These are phyloP conservation scores for Acanthurus leucopareius DNA, from an alignment of 2,797 vertebrate species.

Conservation along the genomic window DNA sequence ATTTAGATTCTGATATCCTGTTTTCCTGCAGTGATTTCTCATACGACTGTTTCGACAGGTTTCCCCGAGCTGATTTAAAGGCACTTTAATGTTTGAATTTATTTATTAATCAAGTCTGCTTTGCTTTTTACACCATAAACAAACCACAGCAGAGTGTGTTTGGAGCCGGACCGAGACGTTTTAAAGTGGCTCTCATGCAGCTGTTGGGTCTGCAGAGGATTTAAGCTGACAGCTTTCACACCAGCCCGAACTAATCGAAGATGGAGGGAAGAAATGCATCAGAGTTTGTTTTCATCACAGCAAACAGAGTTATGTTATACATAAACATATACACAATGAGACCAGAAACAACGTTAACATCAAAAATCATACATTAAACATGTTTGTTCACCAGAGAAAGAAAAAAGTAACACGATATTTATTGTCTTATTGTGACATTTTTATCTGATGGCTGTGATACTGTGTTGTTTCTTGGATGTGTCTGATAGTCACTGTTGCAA, in stretches of 20 bases:
- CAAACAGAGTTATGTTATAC: no score
- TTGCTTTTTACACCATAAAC: not conserved
- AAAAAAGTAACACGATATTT: not conserved
- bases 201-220: not conserved
- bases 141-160: not conserved
- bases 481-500: slow-evolving; percentile 22
- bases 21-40: not conserved
- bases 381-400: no score
- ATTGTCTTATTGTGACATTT: not conserved
- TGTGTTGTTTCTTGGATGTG: not conserved
- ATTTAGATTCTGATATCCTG: not conserved
- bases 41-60: not conserved
- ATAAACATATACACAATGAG: no score
- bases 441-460: not conserved
- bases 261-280: not conserved
- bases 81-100: not conserved
- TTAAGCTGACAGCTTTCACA: not conserved
- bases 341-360: no score
- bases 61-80: no score
- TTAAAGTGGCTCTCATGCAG: not conserved
- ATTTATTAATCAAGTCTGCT: not conserved
- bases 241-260: not conserved
- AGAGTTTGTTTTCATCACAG: not conserved
- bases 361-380: no score
- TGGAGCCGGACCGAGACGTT: not conserved